Conservation (phyloP, 2,888 invertebrate species). For the Tinea semifulvella region DNA sequence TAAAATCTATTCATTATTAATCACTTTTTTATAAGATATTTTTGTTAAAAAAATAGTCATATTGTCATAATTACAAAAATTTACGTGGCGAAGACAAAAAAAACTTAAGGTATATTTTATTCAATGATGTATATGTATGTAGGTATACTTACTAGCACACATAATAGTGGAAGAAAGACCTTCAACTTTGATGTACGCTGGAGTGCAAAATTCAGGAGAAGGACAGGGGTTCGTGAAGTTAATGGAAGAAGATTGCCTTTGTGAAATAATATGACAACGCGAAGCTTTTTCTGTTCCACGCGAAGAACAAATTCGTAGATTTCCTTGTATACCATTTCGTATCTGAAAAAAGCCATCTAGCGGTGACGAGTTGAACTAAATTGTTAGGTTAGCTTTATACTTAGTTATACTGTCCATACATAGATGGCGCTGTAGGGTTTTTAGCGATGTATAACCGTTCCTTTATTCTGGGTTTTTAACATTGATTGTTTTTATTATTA, state of each 20-base stretch:
- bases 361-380: conserved; percentile 7
- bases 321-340: conserved; percentile 61
- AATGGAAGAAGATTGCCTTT: conserved; percentile 48
- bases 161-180: conserved; percentile 57
- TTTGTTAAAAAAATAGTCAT: too few relatives aligned
- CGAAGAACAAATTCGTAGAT: conserved; percentile 68
- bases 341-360: conserved; percentile 34
- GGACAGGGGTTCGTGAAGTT: conserved; percentile 58
- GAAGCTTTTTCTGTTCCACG: conserved; percentile 48
- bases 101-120: background rate
- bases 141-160: conserved; percentile 68
- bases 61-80: too few relatives aligned
- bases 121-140: background rate
- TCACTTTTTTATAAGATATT: too few relatives aligned
- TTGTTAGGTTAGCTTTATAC: too few relatives aligned
- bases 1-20: background rate
- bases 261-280: conserved; percentile 54
- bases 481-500: too few relatives aligned
- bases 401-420: background rate
- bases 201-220: conserved; percentile 56
- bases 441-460: too few relatives aligned
- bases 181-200: conserved; percentile 58
- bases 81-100: too few relatives aligned
- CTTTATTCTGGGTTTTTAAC: too few relatives aligned
- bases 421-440: conserved; percentile 6